phyloP scores from a whole-genome alignment of 2,888 invertebrate species.

The Siphlonurus alternatus region DNA sequence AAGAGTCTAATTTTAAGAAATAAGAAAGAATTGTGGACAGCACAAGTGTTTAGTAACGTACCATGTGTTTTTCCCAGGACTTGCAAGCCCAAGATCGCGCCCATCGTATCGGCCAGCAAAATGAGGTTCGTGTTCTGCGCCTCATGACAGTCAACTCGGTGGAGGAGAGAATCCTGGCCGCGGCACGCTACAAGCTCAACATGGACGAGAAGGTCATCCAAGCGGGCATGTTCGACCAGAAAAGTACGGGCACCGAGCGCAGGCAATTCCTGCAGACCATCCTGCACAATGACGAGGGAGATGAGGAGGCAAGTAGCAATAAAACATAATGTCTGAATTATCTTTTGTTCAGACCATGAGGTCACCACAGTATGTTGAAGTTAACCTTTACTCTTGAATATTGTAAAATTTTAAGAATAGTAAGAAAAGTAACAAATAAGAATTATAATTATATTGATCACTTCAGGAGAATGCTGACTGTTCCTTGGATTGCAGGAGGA shows the following conservation, averaged over 20 bases:
- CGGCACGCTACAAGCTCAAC: slow-evolving; percentile 44
- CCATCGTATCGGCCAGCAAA: slow-evolving; percentile 45
- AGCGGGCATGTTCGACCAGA: slow-evolving; percentile 43
- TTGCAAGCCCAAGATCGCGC: slow-evolving; percentile 48
- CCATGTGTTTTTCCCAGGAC: slow-evolving; percentile 27
- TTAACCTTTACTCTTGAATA: not conserved
- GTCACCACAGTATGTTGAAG: not conserved
- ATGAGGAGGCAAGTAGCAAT: slow-evolving; percentile 30
- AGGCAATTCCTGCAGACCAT: slow-evolving; percentile 37
- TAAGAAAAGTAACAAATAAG: too few relatives aligned
- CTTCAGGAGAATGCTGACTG: not conserved
- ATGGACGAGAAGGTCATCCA: slow-evolving; percentile 41
- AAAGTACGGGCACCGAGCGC: slow-evolving; percentile 40
- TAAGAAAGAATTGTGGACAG: not conserved
- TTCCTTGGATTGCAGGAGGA: slow-evolving; percentile 28
- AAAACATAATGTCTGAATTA: too few relatives aligned
- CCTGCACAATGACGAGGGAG: slow-evolving; percentile 32
- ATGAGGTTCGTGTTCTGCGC: slow-evolving; percentile 42
- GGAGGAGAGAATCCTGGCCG: slow-evolving; percentile 43
- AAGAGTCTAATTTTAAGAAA: too few relatives aligned
- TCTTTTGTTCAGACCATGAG: not conserved
- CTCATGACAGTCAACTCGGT: slow-evolving; percentile 45
- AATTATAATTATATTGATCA: too few relatives aligned
- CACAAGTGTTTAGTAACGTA: too few relatives aligned
- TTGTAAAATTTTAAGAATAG: too few relatives aligned